These are phyloP conservation scores for Poecilus cupreus DNA, from an alignment of 2,888 invertebrate genomes.

Conservation along the genomic window DNA sequence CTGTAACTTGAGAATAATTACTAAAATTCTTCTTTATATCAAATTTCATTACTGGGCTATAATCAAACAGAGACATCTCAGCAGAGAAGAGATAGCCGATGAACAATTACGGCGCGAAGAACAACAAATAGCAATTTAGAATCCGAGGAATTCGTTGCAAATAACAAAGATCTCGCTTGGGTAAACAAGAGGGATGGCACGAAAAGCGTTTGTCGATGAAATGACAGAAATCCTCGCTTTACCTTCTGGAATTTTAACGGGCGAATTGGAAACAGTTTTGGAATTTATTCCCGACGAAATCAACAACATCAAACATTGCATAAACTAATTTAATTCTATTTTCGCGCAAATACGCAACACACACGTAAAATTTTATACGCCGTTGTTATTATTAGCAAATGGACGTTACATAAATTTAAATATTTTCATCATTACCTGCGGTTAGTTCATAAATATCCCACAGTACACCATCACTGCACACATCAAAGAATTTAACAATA, in stretches of 20 bases:
- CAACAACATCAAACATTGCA: slow-evolving; percentile 38
- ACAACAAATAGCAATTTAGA: slow-evolving; percentile 48
- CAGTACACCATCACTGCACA: background rate
- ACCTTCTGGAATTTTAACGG: slow-evolving; percentile 39
- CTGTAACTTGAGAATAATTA: slow-evolving; percentile 32
- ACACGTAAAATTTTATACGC: slow-evolving; percentile 32
- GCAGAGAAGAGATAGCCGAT: background rate
- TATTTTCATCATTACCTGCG: slow-evolving; percentile 12
- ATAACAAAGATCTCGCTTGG: slow-evolving; percentile 40
- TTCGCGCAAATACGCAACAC: background rate
- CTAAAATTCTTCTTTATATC: slow-evolving; percentile 30
- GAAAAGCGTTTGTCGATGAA: slow-evolving; percentile 14
- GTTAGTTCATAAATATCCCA: slow-evolving; percentile 25
- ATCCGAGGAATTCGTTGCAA: slow-evolving; percentile 38
- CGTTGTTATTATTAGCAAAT: background rate
- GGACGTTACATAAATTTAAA: slow-evolving; percentile 32
- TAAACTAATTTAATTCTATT: slow-evolving; percentile 32
- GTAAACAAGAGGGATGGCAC: slow-evolving; percentile 42
- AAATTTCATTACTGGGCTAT: slow-evolving; percentile 19
- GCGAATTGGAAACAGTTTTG: slow-evolving; percentile 42
- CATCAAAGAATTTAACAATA: too few species aligned
- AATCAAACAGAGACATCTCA: slow-evolving; percentile 2
- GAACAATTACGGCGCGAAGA: slow-evolving; percentile 39
- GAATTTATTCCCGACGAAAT: slow-evolving; percentile 32
- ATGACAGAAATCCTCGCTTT: slow-evolving; percentile 45